Evolutionary conservation across 2,113 vertebrate species (phyloP), one percentile per base, ranked within the genome.

Genomic region (Tamias sibiricus): DNA sequence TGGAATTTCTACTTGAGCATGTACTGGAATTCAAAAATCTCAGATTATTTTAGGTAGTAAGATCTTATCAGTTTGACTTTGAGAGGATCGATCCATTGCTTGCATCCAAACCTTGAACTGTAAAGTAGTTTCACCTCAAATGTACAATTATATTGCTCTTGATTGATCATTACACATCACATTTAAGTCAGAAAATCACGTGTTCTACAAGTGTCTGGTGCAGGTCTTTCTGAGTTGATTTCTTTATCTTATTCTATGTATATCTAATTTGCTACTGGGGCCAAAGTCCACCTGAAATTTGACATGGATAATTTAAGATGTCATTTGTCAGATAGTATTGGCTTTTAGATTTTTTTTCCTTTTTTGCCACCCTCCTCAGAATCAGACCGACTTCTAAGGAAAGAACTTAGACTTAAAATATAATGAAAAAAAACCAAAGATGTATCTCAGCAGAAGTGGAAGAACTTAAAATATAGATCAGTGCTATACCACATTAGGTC

Each of bases 401-500:
- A 85, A 95, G 76, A 94, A 82, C 17, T 87, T 72, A 54, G 44
- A 92, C 64, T 91, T 90, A 90, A 54, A 77, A 94, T 62, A 93
- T 7, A 47, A 74, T 12, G 35, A 82, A 89, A 62, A 94, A 77
- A 96, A 77, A n/a, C 35, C 35, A 90, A 77, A 95, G 47, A 84
- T 90, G 57, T 32, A 80, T 12, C 37, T 93, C 54, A 72, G 42
- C 47, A 85, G 40, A 40, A 88, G 7, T 47, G 12, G 57, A 69
- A 94, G 32, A 74, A 87, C 49, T 83, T 89, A n/a, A n/a, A n/a
- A 75, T 14, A 83, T 1, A 6, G 32, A 74, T 64, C 54, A 90
- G 54, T 47, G 35, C 49, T 57, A 62, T 42, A 42, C 28, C 37
- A 89, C 74, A 40, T 74, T 22, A n/a, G 10, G 30, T 74, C 44